A percentile compares a stretch with the other conserved stretches of the same genome.
phyloP scores from a whole-genome alignment of 2,113 vertebrate genomes.

The Phrynosoma blainvillii region DNA sequence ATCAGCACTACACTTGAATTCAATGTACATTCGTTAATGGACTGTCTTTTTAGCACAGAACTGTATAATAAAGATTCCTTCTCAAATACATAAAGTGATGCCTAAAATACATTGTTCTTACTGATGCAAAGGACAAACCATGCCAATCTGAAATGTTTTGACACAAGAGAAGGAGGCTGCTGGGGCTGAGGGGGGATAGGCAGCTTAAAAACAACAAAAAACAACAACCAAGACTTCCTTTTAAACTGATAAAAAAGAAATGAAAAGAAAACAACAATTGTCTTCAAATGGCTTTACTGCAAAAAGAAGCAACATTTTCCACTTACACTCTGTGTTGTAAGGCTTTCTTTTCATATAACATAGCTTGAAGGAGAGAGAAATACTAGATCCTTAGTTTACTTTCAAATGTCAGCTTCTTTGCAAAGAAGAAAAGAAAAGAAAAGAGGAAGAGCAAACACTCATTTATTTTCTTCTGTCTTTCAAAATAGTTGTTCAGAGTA shows the following conservation, averaged over 20 bases:
- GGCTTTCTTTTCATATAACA: background rate
- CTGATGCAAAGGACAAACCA: conserved; percentile 14
- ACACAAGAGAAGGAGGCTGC: background rate
- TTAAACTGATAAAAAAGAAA: background rate
- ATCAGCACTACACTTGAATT: background rate
- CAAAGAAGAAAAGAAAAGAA: background rate
- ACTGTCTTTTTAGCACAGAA: background rate
- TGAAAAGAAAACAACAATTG: conserved; percentile 2
- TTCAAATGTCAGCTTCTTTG: background rate
- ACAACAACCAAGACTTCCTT: background rate
- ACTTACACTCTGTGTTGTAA: background rate
- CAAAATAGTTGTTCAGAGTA: background rate
- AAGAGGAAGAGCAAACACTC: background rate
- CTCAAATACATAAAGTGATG: conserved; percentile 12
- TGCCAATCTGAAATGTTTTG: conserved; percentile 31
- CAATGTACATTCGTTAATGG: conserved; percentile 16
- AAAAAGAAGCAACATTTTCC: background rate
- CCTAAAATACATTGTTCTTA: conserved; percentile 11
- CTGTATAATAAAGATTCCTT: conserved; percentile 17
- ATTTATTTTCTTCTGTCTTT: background rate
- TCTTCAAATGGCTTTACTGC: background rate
- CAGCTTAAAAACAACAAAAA: conserved; percentile 4
- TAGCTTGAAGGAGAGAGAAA: background rate
- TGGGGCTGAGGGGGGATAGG: background rate
- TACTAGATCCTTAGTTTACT: background rate